Evolutionary conservation across 2,888 invertebrate genomes (phyloP), one percentile per base, ranked within the genome.

Genomic region (Phaedon cochleariae): DNA sequence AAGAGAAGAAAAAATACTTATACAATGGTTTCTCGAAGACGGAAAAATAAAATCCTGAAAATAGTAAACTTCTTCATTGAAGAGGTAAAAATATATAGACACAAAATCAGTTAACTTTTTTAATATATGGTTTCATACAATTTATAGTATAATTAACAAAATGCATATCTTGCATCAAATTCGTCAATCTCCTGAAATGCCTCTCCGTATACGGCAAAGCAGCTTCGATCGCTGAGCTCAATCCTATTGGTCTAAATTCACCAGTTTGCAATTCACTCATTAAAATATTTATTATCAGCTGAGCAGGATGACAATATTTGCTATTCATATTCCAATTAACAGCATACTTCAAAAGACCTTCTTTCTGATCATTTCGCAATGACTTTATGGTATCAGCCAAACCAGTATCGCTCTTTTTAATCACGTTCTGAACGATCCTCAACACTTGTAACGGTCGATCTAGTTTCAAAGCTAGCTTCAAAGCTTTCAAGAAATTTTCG

Each of bases 271-370:
- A 86, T 79, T 92, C 90, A 34, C 89, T 89, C 29, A 96, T 83
- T 64, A 97, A 81, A 59, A 91, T 87, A 72, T 91, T 89, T 69
- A 97, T 85, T 2, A 97, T 90, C 15, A 91, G 81, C 86, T 96
- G 91, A 6, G 95, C 93, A 12, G 90, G 87, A 76, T 92, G 90
- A 68, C 90, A 92, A 79, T 93, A 90, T 75, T 90, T 91, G 75
- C 93, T 93, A 80, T 96, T 97, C 12, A 94, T 94, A 81, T 96
- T 96, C 97, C 97, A 97, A 65, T 90, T 88, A 10, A 89, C 85
- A 0, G 92, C 91, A 83, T 92, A 95, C 76, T 90, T 89, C 54
- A 97, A 81, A 59, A 97, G 82, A 4, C 87, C 85, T 79, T 93
- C 91, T 78, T 95, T 92, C 75, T 93, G 91, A 69, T 90, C 90